Percentiles rank a stretch among this genome's conserved stretches.
phyloP scores from a whole-genome alignment of 2,797 vertebrate species.

The Bradypodion pumilum region DNA sequence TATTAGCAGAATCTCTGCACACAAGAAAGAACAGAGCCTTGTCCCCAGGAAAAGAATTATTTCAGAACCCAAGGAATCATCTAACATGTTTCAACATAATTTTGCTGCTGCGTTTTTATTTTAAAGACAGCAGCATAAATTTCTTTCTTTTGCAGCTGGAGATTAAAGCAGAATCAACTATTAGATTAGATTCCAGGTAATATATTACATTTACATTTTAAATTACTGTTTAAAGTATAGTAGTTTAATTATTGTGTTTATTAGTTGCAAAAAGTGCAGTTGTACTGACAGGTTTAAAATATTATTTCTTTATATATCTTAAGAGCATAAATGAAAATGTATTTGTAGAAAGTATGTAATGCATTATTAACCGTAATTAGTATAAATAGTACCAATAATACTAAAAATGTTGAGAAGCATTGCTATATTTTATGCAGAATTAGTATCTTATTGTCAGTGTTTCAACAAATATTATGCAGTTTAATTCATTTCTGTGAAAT shows the following conservation, averaged over 20 bases:
- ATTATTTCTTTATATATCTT: slow-evolving; percentile 50
- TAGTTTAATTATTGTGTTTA: slow-evolving; percentile 43
- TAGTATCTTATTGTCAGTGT: not conserved
- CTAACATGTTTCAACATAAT: slow-evolving; percentile 74
- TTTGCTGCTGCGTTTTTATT: slow-evolving; percentile 69
- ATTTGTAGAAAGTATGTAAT: slow-evolving; percentile 1
- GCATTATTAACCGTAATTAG: slow-evolving; percentile 43
- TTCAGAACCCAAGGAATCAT: slow-evolving; percentile 71
- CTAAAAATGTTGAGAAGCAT: slow-evolving; percentile 38
- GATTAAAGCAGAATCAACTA: slow-evolving; percentile 77
- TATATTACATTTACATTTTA: slow-evolving; percentile 71
- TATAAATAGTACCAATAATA: slow-evolving; percentile 51
- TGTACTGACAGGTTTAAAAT: slow-evolving; percentile 56
- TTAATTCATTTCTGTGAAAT: slow-evolving; percentile 10
- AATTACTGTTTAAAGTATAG: slow-evolving; percentile 72
- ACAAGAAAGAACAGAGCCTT: slow-evolving; percentile 63
- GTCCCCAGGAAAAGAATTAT: slow-evolving; percentile 72
- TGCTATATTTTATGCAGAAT: slow-evolving; percentile 1
- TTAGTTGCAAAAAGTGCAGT: slow-evolving; percentile 51
- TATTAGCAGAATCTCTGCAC: slow-evolving; percentile 63
- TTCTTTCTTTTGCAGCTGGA: slow-evolving; percentile 77
- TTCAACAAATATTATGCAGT: slow-evolving; percentile 31
- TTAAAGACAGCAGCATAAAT: slow-evolving; percentile 74
- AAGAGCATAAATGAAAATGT: slow-evolving; percentile 42
- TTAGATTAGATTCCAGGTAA: slow-evolving; percentile 82